These are phyloP conservation scores for Calameuta idolon DNA, from an alignment of 2,888 invertebrate species.

Conservation along the genomic window DNA sequence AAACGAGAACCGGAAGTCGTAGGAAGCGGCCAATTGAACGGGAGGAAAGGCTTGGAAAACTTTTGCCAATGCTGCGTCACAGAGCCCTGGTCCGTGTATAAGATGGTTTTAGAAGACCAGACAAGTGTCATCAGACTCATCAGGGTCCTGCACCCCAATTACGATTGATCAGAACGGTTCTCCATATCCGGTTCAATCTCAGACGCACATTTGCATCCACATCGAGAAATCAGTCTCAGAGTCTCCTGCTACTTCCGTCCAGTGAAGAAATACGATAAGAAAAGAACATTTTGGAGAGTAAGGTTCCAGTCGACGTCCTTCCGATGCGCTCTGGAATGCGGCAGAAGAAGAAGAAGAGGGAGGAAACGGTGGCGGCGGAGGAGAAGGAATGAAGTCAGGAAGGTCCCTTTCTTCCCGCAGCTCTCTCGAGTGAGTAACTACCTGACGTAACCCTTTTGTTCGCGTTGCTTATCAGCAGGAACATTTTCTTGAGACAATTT, in stretches of 20 bases:
- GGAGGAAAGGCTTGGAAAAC: conserved; percentile 5
- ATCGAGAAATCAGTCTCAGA: not conserved
- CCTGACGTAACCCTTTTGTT: conserved; percentile 2
- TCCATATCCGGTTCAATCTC: not conserved
- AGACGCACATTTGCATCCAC: not conserved
- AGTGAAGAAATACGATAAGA: not conserved
- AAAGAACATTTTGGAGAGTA: conserved; percentile 1
- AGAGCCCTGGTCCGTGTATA: too few species aligned
- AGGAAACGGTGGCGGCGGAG: not conserved
- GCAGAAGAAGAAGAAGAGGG: not conserved
- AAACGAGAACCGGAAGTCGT: conserved; percentile 56
- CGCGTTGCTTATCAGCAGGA: conserved; percentile 1
- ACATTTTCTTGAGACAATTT: not conserved
- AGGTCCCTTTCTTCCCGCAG: not conserved
- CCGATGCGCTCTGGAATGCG: conserved; percentile 15
- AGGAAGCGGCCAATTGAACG: conserved; percentile 56
- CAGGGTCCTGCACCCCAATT: not conserved
- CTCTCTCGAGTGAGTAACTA: conserved; percentile 7
- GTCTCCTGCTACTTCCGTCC: not conserved
- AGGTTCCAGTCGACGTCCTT: conserved; percentile 10
- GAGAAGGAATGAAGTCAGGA: conserved; percentile 7
- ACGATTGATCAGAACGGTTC: not conserved
- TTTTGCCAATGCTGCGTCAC: not conserved
- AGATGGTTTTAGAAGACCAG: not conserved
- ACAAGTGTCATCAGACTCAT: not conserved